phyloP scores from a whole-genome alignment of 2,888 invertebrate species.

The Patella caerulea region DNA sequence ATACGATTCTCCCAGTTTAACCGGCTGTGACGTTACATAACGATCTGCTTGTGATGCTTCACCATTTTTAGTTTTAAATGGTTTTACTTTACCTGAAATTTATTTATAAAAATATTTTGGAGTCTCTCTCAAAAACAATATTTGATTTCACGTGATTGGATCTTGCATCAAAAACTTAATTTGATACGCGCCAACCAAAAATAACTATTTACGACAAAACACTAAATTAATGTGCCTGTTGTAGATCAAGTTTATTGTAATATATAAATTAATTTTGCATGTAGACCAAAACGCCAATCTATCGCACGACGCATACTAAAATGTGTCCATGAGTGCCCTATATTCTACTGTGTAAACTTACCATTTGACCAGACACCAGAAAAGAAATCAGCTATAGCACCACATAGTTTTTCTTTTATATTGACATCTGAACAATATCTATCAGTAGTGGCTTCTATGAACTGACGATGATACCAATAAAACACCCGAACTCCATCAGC shows the following conservation, averaged over 20 bases:
- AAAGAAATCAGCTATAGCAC: slow-evolving; percentile 60
- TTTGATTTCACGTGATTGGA: too few relatives aligned
- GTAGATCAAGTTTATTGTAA: too few relatives aligned
- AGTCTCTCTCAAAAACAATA: too few relatives aligned
- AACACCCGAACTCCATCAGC: slow-evolving; percentile 58
- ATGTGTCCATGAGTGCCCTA: too few relatives aligned
- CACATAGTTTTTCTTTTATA: slow-evolving; percentile 39
- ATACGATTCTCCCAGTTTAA: slow-evolving; percentile 41
- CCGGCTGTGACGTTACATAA: slow-evolving; percentile 56
- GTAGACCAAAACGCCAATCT: too few relatives aligned
- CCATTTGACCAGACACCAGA: slow-evolving; percentile 59
- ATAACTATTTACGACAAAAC: too few relatives aligned
- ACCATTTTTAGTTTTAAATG: slow-evolving; percentile 51
- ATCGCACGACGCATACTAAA: too few relatives aligned
- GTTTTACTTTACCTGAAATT: slow-evolving; percentile 51
- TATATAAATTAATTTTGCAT: too few relatives aligned
- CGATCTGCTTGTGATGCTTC: slow-evolving; percentile 45
- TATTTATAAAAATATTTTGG: too few relatives aligned
- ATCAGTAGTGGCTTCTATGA: slow-evolving; percentile 57
- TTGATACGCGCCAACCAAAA: too few relatives aligned
- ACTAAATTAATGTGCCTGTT: too few relatives aligned
- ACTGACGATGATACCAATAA: slow-evolving; percentile 67
- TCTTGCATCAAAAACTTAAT: too few relatives aligned
- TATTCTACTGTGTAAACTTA: slow-evolving; percentile 24
- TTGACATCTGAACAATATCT: slow-evolving; percentile 51